phyloP scores from a whole-genome alignment of 2,888 invertebrate genomes.

The Hypomecis atomaria region DNA sequence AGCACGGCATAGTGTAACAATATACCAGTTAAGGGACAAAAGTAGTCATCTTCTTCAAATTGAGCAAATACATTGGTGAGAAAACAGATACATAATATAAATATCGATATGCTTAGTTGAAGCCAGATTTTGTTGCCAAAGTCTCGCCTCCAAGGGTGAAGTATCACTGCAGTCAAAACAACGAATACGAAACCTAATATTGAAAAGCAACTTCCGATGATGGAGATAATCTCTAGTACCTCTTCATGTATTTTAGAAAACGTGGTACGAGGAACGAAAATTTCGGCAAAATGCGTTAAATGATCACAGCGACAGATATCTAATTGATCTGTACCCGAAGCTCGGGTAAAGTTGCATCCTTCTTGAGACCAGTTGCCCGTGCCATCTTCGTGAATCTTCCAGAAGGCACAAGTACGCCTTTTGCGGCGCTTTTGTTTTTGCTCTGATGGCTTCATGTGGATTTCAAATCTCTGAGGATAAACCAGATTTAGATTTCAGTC shows the following conservation, averaged over 20 bases:
- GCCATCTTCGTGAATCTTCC: conserved; percentile 77
- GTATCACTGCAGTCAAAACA: conserved; percentile 80
- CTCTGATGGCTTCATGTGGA: conserved; percentile 69
- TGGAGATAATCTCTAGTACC: conserved; percentile 73
- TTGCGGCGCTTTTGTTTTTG: conserved; percentile 57
- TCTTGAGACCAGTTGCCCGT: conserved; percentile 81
- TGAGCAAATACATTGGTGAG: conserved; percentile 63
- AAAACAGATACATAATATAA: conserved; percentile 73
- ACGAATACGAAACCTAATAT: conserved; percentile 79
- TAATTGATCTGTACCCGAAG: conserved; percentile 56
- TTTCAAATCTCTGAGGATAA: conserved; percentile 66
- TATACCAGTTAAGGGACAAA: conserved; percentile 85
- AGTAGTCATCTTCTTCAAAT: conserved; percentile 63
- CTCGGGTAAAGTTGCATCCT: conserved; percentile 76
- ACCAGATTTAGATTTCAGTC: too few species aligned
- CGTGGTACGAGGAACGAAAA: conserved; percentile 69
- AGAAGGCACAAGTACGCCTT: conserved; percentile 80
- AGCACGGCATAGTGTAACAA: conserved; percentile 87
- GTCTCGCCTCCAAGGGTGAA: conserved; percentile 85
- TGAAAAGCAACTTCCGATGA: conserved; percentile 81
- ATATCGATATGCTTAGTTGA: conserved; percentile 81
- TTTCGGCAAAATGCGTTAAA: conserved; percentile 85
- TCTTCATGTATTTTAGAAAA: conserved; percentile 68
- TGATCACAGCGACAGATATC: conserved; percentile 83
- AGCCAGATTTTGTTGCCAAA: conserved; percentile 86